Evolutionary conservation across 2,797 vertebrate species (phyloP).

Genomic region (Aselliscus stoliczkanus): DNA sequence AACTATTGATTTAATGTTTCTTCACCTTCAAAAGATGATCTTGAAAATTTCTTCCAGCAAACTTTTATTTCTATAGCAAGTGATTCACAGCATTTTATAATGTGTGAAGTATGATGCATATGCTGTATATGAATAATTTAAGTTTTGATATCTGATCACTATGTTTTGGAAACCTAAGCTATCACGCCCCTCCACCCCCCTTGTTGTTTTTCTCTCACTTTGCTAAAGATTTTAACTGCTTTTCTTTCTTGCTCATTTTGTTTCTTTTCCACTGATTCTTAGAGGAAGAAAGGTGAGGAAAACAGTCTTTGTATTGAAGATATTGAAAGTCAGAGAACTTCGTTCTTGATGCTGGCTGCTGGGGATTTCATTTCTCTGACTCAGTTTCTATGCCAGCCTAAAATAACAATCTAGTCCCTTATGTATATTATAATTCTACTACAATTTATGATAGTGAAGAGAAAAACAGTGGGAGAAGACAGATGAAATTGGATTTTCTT

Average conservation of each 20-base stretch:
- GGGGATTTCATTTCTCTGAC: constrained; percentile 52
- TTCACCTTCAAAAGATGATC: not conserved
- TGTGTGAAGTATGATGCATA: not conserved
- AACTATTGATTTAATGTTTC: not conserved
- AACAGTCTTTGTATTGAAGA: constrained; percentile 51
- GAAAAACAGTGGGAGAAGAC: not conserved
- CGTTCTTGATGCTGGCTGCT: constrained; percentile 40
- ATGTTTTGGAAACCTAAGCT: not conserved
- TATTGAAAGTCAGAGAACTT: constrained; percentile 64
- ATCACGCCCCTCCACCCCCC: not conserved
- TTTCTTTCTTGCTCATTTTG: not conserved
- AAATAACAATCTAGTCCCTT: constrained; percentile 41
- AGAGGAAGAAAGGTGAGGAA: constrained; percentile 55
- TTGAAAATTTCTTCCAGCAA: not conserved
- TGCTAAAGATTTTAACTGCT: constrained; percentile 61
- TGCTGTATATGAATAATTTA: not conserved
- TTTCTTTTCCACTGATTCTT: constrained; percentile 10
- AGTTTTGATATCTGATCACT: not conserved
- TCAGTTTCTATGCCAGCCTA: constrained; percentile 43
- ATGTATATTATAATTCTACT: constrained; percentile 3
- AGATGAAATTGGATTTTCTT: not conserved
- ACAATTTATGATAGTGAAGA: not conserved
- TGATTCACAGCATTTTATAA: not conserved
- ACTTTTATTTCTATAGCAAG: not conserved
- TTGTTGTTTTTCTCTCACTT: constrained; percentile 40